A percentile compares a stretch with the other conserved stretches of the same genome.
Conservation (phyloP, 2,888 invertebrate genomes). For the Cryptophagus acutangulus region DNA sequence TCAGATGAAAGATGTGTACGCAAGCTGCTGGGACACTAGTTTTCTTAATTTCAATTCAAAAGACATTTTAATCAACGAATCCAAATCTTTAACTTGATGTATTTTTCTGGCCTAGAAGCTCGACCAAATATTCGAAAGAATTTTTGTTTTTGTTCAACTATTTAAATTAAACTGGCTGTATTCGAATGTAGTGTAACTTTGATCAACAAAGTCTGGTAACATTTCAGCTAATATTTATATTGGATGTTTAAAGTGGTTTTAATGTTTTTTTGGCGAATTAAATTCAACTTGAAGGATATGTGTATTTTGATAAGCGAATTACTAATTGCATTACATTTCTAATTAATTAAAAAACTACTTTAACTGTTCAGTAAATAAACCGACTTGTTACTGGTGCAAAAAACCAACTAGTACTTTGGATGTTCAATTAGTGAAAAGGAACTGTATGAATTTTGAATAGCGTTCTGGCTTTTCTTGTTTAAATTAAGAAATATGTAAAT, state of each 20-base stretch:
- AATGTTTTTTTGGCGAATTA: neutral
- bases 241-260: neutral
- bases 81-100: neutral
- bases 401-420: no score
- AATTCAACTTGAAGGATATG: no score
- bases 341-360: no score
- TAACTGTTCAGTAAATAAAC: no score
- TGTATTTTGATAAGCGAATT: no score
- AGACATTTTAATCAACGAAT: neutral
- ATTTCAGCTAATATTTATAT: neutral
- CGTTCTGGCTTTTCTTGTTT: neutral
- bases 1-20: slow-evolving; percentile 6
- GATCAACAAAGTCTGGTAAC: neutral
- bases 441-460: slow-evolving; percentile 2
- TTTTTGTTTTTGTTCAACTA: neutral
- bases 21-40: slow-evolving; percentile 20
- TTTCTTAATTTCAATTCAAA: neutral
- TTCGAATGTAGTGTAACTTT: no score
- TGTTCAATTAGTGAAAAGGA: no score
- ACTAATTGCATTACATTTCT: no score
- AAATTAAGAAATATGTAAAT: slow-evolving; percentile 5
- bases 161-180: no score
- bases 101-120: neutral
- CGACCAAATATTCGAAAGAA: neutral
- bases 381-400: no score